Percentiles rank a stretch among this genome's conserved stretches.
Conservation (phyloP, 2,888 invertebrate species). For the Agrochola macilenta region DNA sequence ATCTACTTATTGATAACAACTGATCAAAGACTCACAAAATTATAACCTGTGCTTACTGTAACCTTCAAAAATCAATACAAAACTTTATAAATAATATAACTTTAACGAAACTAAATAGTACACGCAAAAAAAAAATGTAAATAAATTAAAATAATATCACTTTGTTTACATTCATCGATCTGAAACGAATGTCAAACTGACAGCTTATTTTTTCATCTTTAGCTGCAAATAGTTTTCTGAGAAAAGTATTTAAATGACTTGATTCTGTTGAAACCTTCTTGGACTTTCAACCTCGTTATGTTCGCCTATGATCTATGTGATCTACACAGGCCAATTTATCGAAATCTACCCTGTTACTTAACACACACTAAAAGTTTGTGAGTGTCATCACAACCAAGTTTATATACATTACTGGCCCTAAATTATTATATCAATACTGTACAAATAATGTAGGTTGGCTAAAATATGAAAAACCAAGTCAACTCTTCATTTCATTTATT, state of each 20-base stretch:
- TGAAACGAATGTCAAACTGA: slow-evolving; percentile 19
- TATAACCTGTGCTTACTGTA: background rate
- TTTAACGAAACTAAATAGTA: background rate
- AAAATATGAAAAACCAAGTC: too few species aligned
- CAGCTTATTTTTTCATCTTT: background rate
- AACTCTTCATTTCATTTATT: too few species aligned
- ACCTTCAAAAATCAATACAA: background rate
- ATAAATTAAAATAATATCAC: background rate
- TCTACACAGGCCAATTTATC: background rate
- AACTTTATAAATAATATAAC: background rate
- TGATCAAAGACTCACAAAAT: background rate
- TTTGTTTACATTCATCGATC: slow-evolving; percentile 12
- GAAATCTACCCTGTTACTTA: background rate
- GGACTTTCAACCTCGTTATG: background rate
- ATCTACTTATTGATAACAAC: too few species aligned
- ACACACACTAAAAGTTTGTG: background rate
- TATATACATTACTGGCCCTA: background rate
- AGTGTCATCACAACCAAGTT: background rate
- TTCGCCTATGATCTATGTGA: background rate
- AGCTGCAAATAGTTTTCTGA: background rate
- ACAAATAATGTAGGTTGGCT: background rate
- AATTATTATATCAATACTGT: background rate
- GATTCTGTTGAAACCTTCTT: background rate
- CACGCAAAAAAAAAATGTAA: background rate
- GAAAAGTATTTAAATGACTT: background rate